Conservation (phyloP, 2,113 vertebrate species). For the Megalops atlanticus region DNA sequence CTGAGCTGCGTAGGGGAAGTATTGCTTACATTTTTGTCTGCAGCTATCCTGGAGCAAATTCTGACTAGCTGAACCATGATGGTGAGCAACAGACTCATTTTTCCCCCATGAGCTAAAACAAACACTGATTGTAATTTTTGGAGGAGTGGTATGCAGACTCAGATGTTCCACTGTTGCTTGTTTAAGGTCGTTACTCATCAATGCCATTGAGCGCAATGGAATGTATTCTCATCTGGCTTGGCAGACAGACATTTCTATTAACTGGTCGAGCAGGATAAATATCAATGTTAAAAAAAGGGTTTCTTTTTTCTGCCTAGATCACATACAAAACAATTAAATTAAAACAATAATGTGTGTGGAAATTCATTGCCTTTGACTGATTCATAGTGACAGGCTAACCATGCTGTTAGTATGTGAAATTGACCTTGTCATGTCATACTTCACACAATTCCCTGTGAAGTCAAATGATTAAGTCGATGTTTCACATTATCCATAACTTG, state of each 20-base stretch:
- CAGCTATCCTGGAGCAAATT: conserved; percentile 31
- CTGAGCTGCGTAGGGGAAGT: background rate
- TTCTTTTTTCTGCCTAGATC: background rate
- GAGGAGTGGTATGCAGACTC: conserved; percentile 12
- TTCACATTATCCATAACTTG: background rate
- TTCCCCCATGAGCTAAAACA: conserved; percentile 31
- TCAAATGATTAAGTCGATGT: background rate
- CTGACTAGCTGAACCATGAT: background rate
- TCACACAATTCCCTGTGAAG: background rate
- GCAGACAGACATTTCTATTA: background rate
- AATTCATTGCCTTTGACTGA: background rate
- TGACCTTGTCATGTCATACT: background rate
- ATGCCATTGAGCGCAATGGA: background rate
- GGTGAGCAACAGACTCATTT: conserved; percentile 24
- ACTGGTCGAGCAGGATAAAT: background rate
- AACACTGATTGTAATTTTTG: conserved; percentile 45
- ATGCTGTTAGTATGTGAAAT: background rate
- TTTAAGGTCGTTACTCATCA: background rate
- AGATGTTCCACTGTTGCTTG: background rate
- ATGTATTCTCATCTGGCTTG: background rate
- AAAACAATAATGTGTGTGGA: background rate
- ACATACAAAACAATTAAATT: background rate
- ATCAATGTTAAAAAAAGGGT: background rate
- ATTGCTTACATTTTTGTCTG: conserved; percentile 35
- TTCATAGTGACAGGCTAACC: background rate